Evolutionary conservation across 2,797 vertebrate species (phyloP).

Genomic region (Gephyroberyx darwinii): DNA sequence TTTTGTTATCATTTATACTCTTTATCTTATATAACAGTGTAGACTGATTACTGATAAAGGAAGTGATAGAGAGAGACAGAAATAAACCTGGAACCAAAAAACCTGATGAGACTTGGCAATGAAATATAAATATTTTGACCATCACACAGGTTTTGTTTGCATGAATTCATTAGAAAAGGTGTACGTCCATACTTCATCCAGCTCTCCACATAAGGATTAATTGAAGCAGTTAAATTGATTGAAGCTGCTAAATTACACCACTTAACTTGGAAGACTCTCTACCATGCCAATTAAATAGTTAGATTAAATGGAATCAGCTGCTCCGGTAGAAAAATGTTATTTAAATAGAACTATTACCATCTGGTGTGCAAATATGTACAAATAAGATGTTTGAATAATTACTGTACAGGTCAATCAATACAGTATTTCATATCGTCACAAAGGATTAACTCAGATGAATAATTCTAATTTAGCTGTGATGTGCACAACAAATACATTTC

Average conservation of each 20-base stretch:
- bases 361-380: too few species aligned
- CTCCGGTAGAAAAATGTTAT: constrained; percentile 3
- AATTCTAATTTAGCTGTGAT: background rate
- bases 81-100: too few species aligned
- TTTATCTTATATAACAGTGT: too few species aligned
- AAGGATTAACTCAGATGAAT: background rate
- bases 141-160: background rate
- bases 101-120: too few species aligned
- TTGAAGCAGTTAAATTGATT: constrained; percentile 40
- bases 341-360: background rate
- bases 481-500: background rate
- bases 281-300: constrained; percentile 7
- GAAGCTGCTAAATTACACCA: constrained; percentile 31
- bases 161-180: background rate
- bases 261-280: constrained; percentile 37
- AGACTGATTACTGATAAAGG: too few species aligned
- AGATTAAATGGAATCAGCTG: constrained; percentile 1
- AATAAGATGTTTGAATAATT: too few species aligned
- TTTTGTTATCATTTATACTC: too few species aligned
- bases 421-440: background rate
- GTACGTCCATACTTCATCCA: constrained; percentile 10
- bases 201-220: constrained; percentile 23
- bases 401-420: too few species aligned
- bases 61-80: too few species aligned
- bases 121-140: too few species aligned